These are phyloP conservation scores for Platysternon megacephalum DNA, from an alignment of 2,113 vertebrate genomes.

Conservation along the genomic window DNA sequence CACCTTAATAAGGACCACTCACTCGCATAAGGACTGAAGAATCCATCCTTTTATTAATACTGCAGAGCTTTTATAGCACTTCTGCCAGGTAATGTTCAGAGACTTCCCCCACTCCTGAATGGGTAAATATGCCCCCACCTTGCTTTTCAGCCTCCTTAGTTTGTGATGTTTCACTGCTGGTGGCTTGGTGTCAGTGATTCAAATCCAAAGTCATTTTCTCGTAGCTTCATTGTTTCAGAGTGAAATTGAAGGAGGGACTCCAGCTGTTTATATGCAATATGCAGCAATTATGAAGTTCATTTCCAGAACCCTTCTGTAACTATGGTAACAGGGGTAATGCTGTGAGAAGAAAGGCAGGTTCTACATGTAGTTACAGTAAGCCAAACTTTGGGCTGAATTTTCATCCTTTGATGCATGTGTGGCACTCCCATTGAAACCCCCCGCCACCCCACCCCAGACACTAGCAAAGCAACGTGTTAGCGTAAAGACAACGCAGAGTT, in stretches of 20 bases:
- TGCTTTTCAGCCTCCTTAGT: slow-evolving; percentile 30
- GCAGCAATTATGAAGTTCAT: slow-evolving; percentile 77
- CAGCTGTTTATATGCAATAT: slow-evolving; percentile 74
- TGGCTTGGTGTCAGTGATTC: slow-evolving; percentile 65
- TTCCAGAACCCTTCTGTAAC: slow-evolving; percentile 70
- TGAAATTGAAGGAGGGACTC: slow-evolving; percentile 66
- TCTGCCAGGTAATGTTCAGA: not conserved
- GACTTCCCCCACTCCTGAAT: fast-evolving
- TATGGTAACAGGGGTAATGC: slow-evolving; percentile 60
- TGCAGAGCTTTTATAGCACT: not conserved
- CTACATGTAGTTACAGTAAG: slow-evolving; percentile 1
- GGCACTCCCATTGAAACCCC: not conserved
- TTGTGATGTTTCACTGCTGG: slow-evolving; percentile 12
- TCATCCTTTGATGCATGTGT: not conserved
- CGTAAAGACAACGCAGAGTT: not conserved
- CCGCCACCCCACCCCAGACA: not conserved
- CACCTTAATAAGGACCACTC: not conserved
- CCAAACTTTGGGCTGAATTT: not conserved
- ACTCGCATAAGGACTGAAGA: not conserved
- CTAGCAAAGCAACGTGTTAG: not conserved
- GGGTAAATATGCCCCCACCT: slow-evolving; percentile 4
- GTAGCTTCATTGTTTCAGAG: slow-evolving; percentile 70
- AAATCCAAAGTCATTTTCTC: slow-evolving; percentile 61
- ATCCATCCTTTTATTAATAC: not conserved
- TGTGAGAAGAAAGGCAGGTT: slow-evolving; percentile 44